Base-by-base conservation (phyloP, 53 echinoderm and acorn worm species). In the Echinarachnius parma region DNA sequence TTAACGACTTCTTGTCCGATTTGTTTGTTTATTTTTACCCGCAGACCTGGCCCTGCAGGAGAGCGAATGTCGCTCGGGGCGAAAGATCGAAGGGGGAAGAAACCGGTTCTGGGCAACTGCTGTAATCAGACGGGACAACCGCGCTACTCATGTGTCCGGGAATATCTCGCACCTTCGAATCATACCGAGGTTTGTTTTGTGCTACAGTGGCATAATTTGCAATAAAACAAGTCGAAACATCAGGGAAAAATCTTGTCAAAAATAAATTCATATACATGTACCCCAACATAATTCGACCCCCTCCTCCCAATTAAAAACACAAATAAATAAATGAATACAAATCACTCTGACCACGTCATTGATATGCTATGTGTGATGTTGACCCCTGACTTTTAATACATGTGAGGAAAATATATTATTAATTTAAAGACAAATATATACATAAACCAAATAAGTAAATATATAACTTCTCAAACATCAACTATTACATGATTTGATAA, bases 61-160 rank as follows among this genome's bases (percentile, higher is more conserved):
- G 28, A 5, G 13, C 27, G 39, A 13, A 13, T 7, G 7, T 30
- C 28, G 29, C 27, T 28, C 11, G 29, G 31, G 34, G 32, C 2
- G 14, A 10, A 0, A 39, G 45, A 39, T 22, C 23, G 23, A 64
- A 64, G 45, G 44, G 44, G 23, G 13, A 10, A 27, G 10, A 49
- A 18, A 18, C 11, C 13, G 4, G 13, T 24, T 4, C 45, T 45
- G 10, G 13, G 9, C 45, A 25, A 21, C 24, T 64, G 64, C 24
- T 64, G 64, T 45, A 44, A 23, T 44, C 28, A 44, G 24, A 28
- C 39, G 0, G 64, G 20, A 0, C 24, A 24, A 10, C 26, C 39
- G 13, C 39, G 64, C 39, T 64, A 64, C 18, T 64, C 64, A 21
- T 64, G 64, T 45, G 39, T 13, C 28, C 24, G 45, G 11, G 24